Evolutionary conservation across 1,140 invertebrate genomes (phyloP).

Genomic region (Harlomillsia oculata): DNA sequence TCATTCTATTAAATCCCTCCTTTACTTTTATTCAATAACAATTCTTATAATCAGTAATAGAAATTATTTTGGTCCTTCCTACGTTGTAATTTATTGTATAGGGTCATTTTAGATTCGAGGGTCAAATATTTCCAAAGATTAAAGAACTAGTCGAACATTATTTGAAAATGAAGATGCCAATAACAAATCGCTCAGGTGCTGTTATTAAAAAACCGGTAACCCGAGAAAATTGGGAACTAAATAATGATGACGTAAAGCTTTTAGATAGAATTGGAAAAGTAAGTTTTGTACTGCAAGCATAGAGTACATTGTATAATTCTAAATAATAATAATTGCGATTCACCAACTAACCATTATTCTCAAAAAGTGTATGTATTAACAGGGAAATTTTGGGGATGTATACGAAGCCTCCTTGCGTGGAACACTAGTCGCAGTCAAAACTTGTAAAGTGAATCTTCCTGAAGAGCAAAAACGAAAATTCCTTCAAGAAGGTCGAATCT

Average conservation of each 20-base stretch:
- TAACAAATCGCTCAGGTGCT: constrained; percentile 84
- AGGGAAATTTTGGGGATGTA: constrained; percentile 97
- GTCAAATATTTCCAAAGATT: constrained; percentile 81
- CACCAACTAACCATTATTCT: background rate
- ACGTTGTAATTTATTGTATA: constrained; percentile 40
- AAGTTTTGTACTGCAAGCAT: constrained; percentile 39
- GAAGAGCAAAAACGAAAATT: constrained; percentile 96
- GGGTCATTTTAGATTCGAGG: constrained; percentile 88
- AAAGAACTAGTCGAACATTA: constrained; percentile 83
- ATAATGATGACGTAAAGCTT: constrained; percentile 88
- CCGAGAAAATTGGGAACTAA: constrained; percentile 90
- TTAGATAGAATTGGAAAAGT: constrained; percentile 91
- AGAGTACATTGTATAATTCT: background rate
- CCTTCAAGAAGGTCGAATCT: constrained; percentile 85
- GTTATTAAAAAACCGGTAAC: constrained; percentile 74
- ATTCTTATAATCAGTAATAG: background rate
- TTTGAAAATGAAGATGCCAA: constrained; percentile 66
- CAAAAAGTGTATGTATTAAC: constrained; percentile 19
- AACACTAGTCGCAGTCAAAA: constrained; percentile 89
- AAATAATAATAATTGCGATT: background rate
- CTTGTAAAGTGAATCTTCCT: constrained; percentile 81
- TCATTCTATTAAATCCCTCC: constrained; percentile 3
- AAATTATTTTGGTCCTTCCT: constrained; percentile 3
- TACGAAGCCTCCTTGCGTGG: constrained; percentile 79
- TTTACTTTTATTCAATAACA: background rate